These are phyloP conservation scores for Xylophagus ater DNA, from an alignment of 2,888 invertebrate species.

Conservation along the genomic window DNA sequence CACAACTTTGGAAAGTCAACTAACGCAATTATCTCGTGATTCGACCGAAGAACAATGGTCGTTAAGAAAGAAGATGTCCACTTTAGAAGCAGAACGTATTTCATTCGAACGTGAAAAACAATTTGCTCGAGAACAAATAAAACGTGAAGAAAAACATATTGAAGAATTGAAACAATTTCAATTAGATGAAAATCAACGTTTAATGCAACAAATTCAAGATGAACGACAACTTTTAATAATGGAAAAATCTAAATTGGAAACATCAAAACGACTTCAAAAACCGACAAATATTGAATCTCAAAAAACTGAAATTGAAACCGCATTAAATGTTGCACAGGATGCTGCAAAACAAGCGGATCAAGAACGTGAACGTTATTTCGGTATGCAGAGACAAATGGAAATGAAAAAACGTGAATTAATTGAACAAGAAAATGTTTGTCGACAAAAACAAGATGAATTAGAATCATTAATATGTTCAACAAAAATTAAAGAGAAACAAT, in stretches of 20 bases:
- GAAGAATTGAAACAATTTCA: constrained; percentile 33
- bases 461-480: constrained; percentile 26
- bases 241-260: constrained; percentile 31
- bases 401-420: constrained; percentile 30
- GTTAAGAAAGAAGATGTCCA: constrained; percentile 32
- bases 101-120: constrained; percentile 34
- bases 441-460: constrained; percentile 31
- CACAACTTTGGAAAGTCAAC: constrained; percentile 32
- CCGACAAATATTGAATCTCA: constrained; percentile 22
- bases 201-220: constrained; percentile 29
- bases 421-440: constrained; percentile 30
- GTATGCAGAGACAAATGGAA: constrained; percentile 33
- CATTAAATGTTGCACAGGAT: constrained; percentile 35
- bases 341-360: constrained; percentile 33
- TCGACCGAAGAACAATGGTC: constrained; percentile 37
- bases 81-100: constrained; percentile 32
- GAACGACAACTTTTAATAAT: constrained; percentile 28
- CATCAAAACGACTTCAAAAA: constrained; percentile 26
- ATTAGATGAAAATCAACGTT: constrained; percentile 28
- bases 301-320: constrained; percentile 32
- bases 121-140: constrained; percentile 32
- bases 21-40: constrained; percentile 30
- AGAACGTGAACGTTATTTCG: constrained; percentile 33
- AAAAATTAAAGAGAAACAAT: constrained; percentile 29
- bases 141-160: constrained; percentile 33